Base-by-base conservation (phyloP, 2,888 invertebrate species). In the Cepaea hortensis region DNA sequence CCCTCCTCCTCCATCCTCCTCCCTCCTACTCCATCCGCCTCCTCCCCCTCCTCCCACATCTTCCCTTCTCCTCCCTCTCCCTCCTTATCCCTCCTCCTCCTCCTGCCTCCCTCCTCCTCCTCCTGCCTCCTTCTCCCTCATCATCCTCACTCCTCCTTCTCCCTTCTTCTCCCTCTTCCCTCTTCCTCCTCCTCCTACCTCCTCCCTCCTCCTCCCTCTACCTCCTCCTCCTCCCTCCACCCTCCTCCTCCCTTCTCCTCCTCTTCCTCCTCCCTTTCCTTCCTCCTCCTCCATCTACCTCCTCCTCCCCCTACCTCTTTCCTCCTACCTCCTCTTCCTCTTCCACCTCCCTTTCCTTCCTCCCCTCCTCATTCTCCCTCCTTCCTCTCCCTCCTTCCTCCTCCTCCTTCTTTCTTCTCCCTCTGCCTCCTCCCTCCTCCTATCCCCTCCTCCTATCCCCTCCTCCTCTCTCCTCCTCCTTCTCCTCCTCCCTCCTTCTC, bases 401-500 rank as follows among this genome's bases (percentile, higher is more conserved):
- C 70, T 70, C 5, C 70, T 70, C 9, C 6, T n/a, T 70, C n/a
- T 70, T 70, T 70, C 70, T 70, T n/a, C 20, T 20, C 6, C n/a
- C n/a, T 20, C 6, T 6, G 5, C n/a, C n/a, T n/a, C n/a, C n/a
- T n/a, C n/a, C n/a, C n/a, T n/a, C n/a, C n/a, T n/a, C n/a, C n/a
- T n/a, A n/a, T n/a, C n/a, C 68, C 75, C 75, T 68, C 68, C 75
- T 70, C 20, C 70, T 70, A 70, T 70, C 70, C n/a, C 20, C 6
- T 70, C 20, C n/a, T 20, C n/a, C n/a, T 70, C 13, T 11, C 20
- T 6, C 20, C 11, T 18, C 70, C 6, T n/a, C 20, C 70, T 70
- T 6, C 20, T 61, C 75, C 73, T 55, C 68, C 75, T 75, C 84
- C 75, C 50, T 6, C 18, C 20, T 20, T 70, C 70, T 72, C 72